Evolutionary conservation across 1,140 invertebrate genomes (phyloP), one percentile per base, ranked within the genome.

Genomic region (roundworm (Caenorhabditis elegans)): DNA sequence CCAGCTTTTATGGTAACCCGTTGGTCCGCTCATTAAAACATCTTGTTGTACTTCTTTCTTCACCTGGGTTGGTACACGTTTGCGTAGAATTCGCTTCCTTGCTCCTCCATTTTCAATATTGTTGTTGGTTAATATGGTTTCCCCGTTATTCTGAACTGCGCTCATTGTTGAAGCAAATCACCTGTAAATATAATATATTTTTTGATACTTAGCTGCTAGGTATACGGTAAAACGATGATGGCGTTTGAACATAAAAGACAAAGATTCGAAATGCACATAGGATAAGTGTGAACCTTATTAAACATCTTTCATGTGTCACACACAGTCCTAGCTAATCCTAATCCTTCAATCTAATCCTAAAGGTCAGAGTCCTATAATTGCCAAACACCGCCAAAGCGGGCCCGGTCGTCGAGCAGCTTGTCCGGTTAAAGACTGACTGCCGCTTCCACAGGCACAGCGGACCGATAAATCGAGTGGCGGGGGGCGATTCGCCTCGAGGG

Each of bases 391-490:
- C 1, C 34, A 43, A 19, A 70, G 26, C 19, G 53, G 22, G 60
- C 3, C 4, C 26, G 34, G 28, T 13, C 15, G 15, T 8, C n/a
- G n/a, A 17, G n/a, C 34, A 43, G 60, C n/a, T 39, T 5, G 34
- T 39, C 60, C 60, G 31, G 31, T 70, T 70, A 70, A 70, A 70
- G 49, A 24, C 49, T 24, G 34, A 26, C n/a, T 70, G 34, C 60
- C 60, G 34, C 60, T 70, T 70, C 60, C 19, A 70, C 53, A 70
- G 13, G 26, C 55, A 65, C 31, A 60, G 53, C 53, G 53, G 53
- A 60, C 60, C 60, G 60, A 70, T 70, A 70, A 70, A 70, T 70
- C 60, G 60, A 70, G 60, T 70, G 34, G n/a, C 28, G 60, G 60
- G 60, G 53, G 60, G 60, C 34, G 60, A 70, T 70, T 70, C 60